phyloP scores from a whole-genome alignment of 2,888 invertebrate genomes.

The Chymomyza caudatula region DNA sequence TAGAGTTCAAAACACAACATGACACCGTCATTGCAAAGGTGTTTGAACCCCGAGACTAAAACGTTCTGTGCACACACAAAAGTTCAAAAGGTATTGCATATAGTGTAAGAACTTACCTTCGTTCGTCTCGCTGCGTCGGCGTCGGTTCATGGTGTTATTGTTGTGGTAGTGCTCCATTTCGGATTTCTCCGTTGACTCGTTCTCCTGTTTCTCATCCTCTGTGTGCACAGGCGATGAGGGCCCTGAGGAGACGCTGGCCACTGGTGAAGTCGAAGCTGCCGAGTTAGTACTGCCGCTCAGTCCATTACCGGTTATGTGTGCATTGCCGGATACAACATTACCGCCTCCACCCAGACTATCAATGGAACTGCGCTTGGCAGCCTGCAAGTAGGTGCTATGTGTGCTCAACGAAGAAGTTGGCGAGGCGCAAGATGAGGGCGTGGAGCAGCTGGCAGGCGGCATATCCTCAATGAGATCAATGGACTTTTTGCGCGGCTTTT shows the following conservation, averaged over 20 bases:
- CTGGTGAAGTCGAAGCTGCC: slow-evolving; percentile 73
- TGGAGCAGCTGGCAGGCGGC: slow-evolving; percentile 49
- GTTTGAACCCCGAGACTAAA: not conserved
- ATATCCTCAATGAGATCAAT: slow-evolving; percentile 74
- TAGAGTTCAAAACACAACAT: not conserved
- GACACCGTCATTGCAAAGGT: slow-evolving; percentile 15
- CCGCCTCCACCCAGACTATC: slow-evolving; percentile 57
- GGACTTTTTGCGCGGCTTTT: slow-evolving; percentile 76
- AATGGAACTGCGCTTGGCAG: slow-evolving; percentile 72
- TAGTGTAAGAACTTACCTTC: slow-evolving; percentile 70
- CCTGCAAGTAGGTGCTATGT: slow-evolving; percentile 38
- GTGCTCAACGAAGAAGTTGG: slow-evolving; percentile 46
- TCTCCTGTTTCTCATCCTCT: slow-evolving; percentile 80
- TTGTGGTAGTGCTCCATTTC: slow-evolving; percentile 59
- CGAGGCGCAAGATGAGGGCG: slow-evolving; percentile 62
- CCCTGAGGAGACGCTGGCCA: slow-evolving; percentile 77
- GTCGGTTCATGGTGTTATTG: slow-evolving; percentile 61
- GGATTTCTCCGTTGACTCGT: slow-evolving; percentile 80
- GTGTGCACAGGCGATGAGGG: slow-evolving; percentile 78
- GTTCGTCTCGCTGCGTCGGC: slow-evolving; percentile 64
- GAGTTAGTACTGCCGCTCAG: slow-evolving; percentile 66
- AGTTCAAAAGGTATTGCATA: not conserved
- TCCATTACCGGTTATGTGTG: slow-evolving; percentile 47
- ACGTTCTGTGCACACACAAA: not conserved
- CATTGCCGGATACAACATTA: slow-evolving; percentile 31